phyloP scores from a whole-genome alignment of 2,888 invertebrate species.

The Opisthograptis luteolata region DNA sequence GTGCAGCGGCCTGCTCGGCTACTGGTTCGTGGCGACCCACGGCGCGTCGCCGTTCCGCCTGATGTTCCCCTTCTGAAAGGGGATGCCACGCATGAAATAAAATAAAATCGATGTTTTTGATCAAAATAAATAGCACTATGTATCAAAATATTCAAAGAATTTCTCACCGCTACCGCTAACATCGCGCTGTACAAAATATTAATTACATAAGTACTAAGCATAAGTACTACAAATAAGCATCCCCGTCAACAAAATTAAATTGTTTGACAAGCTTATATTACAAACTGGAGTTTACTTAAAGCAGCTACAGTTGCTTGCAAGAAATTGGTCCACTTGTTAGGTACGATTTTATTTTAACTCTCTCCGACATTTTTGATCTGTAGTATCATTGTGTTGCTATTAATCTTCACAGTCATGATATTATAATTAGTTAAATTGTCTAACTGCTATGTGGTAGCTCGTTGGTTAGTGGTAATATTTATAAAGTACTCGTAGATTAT shows the following conservation, averaged over 20 bases:
- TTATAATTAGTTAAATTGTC: too few relatives aligned
- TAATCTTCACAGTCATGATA: too few relatives aligned
- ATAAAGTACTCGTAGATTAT: too few relatives aligned
- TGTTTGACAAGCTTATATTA: constrained; percentile 60
- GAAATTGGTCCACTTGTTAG: constrained; percentile 12
- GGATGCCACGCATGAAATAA: too few relatives aligned
- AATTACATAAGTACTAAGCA: constrained; percentile 37
- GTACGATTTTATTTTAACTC: neutral
- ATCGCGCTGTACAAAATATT: too few relatives aligned
- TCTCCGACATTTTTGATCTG: too few relatives aligned
- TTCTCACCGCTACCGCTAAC: neutral
- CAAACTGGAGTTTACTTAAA: constrained; percentile 51
- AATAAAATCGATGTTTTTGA: too few relatives aligned
- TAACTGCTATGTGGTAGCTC: too few relatives aligned
- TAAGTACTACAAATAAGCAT: constrained; percentile 45
- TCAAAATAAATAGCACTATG: too few relatives aligned
- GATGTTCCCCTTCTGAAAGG: too few relatives aligned
- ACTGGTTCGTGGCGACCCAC: constrained; percentile 81
- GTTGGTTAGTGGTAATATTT: too few relatives aligned
- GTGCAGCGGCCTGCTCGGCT: constrained; percentile 88
- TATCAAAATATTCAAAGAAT: neutral
- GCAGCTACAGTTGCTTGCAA: constrained; percentile 48
- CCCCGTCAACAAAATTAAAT: constrained; percentile 59
- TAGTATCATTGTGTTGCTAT: too few relatives aligned
- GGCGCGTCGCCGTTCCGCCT: constrained; percentile 86